A percentile compares a stretch with the other conserved stretches of the same genome.
phyloP scores from a whole-genome alignment of 1,140 invertebrate species.

The Trachymyrmex cornetzi region DNA sequence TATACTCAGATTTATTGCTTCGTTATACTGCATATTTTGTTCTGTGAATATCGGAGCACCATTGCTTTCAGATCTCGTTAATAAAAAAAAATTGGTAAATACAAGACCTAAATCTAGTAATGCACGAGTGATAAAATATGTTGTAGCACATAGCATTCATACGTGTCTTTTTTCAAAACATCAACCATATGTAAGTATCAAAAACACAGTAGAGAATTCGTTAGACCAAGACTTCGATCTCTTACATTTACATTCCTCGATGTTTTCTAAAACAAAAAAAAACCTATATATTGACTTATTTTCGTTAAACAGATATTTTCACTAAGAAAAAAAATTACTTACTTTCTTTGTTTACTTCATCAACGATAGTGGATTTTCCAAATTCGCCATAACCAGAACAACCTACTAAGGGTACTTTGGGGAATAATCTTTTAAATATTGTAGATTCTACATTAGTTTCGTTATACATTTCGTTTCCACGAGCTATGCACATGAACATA shows the following conservation, averaged over 20 bases:
- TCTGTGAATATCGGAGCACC: background rate
- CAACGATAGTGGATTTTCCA: constrained; percentile 81
- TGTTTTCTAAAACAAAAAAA: constrained; percentile 69
- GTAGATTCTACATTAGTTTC: constrained; percentile 87
- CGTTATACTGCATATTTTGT: background rate
- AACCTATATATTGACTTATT: background rate
- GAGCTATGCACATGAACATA: constrained; percentile 88
- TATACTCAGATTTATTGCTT: constrained; percentile 19
- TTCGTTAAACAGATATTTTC: background rate
- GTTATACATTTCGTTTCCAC: constrained; percentile 84
- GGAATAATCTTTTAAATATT: constrained; percentile 88
- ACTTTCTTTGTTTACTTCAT: constrained; percentile 61
- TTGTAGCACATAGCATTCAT: background rate
- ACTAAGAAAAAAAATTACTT: constrained; percentile 44
- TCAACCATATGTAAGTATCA: constrained; percentile 82
- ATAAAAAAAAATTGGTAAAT: background rate
- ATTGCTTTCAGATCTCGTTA: background rate
- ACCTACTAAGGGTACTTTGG: constrained; percentile 88
- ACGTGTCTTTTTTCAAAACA: background rate
- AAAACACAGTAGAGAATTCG: constrained; percentile 80
- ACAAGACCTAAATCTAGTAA: constrained; percentile 37
- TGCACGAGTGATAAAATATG: background rate
- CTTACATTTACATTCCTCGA: background rate
- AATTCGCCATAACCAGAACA: constrained; percentile 89
- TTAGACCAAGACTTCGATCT: constrained; percentile 28